phyloP scores from a whole-genome alignment of 2,797 vertebrate species.

The Gambelia wislizenii region DNA sequence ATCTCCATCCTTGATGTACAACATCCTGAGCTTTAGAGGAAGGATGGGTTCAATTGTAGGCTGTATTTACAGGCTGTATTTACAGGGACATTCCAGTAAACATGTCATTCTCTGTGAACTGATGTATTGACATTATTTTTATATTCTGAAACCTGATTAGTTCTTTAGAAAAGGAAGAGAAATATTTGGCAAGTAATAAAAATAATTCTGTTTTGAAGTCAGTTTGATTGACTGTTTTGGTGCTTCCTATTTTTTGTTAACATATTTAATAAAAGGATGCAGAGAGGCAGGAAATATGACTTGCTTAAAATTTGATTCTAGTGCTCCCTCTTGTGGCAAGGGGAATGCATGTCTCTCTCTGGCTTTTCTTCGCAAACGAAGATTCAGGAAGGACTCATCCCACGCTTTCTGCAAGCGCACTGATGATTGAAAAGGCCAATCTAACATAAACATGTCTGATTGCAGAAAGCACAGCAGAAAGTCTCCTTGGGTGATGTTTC shows the following conservation, averaged over 20 bases:
- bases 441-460: too few species aligned
- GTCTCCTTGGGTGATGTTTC: too few species aligned
- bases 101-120: background rate
- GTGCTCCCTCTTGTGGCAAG: constrained; percentile 64
- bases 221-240: background rate
- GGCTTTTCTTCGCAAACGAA: too few species aligned
- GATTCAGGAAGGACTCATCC: too few species aligned
- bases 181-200: constrained; percentile 16
- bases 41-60: background rate
- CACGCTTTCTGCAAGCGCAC: too few species aligned
- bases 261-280: background rate
- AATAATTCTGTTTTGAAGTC: constrained; percentile 4
- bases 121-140: constrained; percentile 11
- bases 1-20: background rate
- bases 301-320: constrained; percentile 50
- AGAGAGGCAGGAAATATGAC: background rate
- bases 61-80: background rate
- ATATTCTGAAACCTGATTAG: background rate
- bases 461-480: too few species aligned
- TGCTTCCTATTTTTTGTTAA: background rate
- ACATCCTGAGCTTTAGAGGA: background rate
- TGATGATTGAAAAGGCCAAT: too few species aligned
- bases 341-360: too few species aligned
- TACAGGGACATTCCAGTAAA: background rate
- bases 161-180: background rate